Percentiles rank a stretch among this genome's conserved stretches.
These are phyloP conservation scores for Ctenopoma kingsleyae DNA, from an alignment of 2,797 vertebrate species.

Conservation along the genomic window DNA sequence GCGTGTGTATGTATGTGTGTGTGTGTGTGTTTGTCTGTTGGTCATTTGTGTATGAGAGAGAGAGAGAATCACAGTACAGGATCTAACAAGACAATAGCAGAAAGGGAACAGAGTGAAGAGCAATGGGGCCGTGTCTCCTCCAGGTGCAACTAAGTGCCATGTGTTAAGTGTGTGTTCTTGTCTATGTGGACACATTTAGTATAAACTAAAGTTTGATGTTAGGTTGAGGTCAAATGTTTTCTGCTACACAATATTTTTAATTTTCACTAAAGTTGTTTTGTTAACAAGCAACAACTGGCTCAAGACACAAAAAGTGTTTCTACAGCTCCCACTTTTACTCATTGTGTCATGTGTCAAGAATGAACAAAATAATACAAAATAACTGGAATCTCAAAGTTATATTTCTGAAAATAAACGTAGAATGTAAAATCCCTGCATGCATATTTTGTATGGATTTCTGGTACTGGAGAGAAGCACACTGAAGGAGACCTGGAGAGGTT, in stretches of 20 bases:
- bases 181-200: background rate
- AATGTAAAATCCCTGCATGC: background rate
- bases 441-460: slow-evolving; percentile 2
- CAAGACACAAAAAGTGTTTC: background rate
- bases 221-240: background rate
- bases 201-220: background rate
- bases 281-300: background rate
- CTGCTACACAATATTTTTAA: background rate
- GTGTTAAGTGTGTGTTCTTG: background rate
- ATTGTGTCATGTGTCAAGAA: background rate
- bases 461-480: background rate
- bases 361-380: background rate
- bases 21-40: too few species aligned
- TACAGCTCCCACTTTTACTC: slow-evolving; percentile 1
- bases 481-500: slow-evolving; percentile 9
- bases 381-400: background rate
- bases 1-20: background rate
- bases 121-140: slow-evolving; percentile 27
- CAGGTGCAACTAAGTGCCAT: slow-evolving; percentile 18
- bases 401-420: background rate
- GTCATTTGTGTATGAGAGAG: background rate
- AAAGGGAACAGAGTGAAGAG: slow-evolving; percentile 39
- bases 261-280: background rate
- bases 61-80: slow-evolving; percentile 30
- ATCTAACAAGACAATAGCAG: slow-evolving; percentile 37